Base-by-base conservation (phyloP, 2,113 vertebrate species). In the Serilophus lunatus region DNA sequence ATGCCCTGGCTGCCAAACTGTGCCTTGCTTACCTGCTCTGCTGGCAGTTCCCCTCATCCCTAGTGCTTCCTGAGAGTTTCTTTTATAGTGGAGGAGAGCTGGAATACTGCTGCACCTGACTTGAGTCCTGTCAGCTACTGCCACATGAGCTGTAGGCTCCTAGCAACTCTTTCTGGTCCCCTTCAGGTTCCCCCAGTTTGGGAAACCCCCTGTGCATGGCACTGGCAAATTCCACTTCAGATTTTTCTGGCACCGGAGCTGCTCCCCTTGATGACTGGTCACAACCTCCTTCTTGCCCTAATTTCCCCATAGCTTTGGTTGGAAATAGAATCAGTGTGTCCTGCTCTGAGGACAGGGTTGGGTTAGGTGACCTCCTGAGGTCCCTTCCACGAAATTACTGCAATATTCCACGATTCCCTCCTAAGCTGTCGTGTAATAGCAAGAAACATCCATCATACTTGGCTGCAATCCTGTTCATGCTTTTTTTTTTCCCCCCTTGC, bases 351-450 rank as follows among this genome's bases (percentile, higher is more conserved):
- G 47, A 33, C 11, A 80, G 42, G 35, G 36, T 38, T 53, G 82
- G 31, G 53, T 63, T 68, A 66, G 47, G 63, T 83, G 88, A 93
- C 79, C 90, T 86, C 50, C 64, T 80, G 59, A 88, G 56, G 35
- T 90, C 45, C 36, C 26, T 90, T 96, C 45, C 59, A 59, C 4
- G 14, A 93, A 95, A 92, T 92, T 80, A 35, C 13, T 33, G 18
- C n/a, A 90, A 54, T 45, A 72, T 87, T 95, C 74, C 65, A 69
- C 0, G 0, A 64, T 69, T 85, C 19, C 31, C 11, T 79, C 57
- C 29, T 87, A 69, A 94, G 59, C 7, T 28, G 3, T 83, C 90
- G 50, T 88, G 63, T 50, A 91, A 91, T 13, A 91, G 11, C 15
- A 69, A 89, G 28, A 76, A 69, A 12, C 20, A 77, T 90, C 70